Conservation (phyloP, 2,797 vertebrate species). For the Chaetophractus vellerosus region DNA sequence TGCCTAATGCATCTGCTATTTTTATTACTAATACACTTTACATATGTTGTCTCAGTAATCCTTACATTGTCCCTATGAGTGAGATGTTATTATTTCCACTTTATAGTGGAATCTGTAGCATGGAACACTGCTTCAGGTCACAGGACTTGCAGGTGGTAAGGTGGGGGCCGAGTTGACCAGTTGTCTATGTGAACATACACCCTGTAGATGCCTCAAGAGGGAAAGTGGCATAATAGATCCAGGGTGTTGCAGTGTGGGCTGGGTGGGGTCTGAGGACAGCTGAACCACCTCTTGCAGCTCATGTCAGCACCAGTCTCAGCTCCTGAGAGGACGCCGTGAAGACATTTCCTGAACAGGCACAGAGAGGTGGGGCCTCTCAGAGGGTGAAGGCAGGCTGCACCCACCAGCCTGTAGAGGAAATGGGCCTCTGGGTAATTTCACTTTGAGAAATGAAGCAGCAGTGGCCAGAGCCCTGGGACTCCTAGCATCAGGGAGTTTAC, state of each 20-base stretch:
- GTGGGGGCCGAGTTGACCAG: too few relatives aligned
- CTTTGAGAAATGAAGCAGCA: background rate
- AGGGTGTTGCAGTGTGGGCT: background rate
- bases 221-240: background rate
- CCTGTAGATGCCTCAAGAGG: background rate
- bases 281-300: background rate
- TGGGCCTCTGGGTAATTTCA: background rate
- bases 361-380: background rate
- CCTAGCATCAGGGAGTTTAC: background rate
- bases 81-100: background rate
- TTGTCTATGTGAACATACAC: background rate
- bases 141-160: background rate
- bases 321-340: background rate
- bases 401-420: background rate
- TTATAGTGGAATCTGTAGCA: background rate
- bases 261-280: background rate
- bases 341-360: background rate
- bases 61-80: background rate
- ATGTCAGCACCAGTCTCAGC: background rate
- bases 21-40: background rate
- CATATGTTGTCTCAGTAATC: conserved; percentile 30
- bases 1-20: background rate
- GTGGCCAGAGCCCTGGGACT: background rate
- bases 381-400: background rate
- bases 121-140: background rate